phyloP scores from a whole-genome alignment of 2,113 vertebrate species.

The Tinamus guttatus region DNA sequence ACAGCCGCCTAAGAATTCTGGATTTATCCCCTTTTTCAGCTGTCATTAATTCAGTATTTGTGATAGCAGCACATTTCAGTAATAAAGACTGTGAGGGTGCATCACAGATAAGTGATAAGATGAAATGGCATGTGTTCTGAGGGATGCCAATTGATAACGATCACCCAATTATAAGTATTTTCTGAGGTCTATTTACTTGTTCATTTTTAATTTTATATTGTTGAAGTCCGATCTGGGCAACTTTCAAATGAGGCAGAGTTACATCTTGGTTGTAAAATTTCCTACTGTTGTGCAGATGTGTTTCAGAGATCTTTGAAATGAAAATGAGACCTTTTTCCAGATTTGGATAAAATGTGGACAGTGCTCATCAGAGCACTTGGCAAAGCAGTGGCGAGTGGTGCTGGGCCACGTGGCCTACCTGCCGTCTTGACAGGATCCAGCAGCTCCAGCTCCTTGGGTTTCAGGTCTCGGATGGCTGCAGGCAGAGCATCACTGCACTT shows the following conservation, averaged over 20 bases:
- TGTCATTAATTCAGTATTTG: neutral
- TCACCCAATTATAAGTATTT: neutral
- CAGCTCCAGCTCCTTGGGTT: neutral
- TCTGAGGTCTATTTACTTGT: neutral
- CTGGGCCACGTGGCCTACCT: neutral
- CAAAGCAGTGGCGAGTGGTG: fast-evolving
- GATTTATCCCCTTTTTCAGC: neutral
- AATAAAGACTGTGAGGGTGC: neutral
- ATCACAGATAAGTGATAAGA: neutral
- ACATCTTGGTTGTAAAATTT: neutral
- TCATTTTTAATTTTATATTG: neutral
- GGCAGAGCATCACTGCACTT: neutral
- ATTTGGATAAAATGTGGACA: neutral
- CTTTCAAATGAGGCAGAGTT: neutral
- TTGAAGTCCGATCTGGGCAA: neutral
- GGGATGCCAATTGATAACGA: fast-evolving
- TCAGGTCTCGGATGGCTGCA: neutral
- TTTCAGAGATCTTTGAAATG: neutral
- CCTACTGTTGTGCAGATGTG: neutral
- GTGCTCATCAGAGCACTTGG: neutral
- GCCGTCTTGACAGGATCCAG: fast-evolving
- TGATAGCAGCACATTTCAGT: neutral
- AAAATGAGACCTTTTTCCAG: neutral
- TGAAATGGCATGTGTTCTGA: neutral
- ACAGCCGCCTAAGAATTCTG: neutral